A percentile compares a stretch with the other conserved stretches of the same genome.
Conservation (phyloP, 2,797 vertebrate genomes). For the Myripristis jacobus region DNA sequence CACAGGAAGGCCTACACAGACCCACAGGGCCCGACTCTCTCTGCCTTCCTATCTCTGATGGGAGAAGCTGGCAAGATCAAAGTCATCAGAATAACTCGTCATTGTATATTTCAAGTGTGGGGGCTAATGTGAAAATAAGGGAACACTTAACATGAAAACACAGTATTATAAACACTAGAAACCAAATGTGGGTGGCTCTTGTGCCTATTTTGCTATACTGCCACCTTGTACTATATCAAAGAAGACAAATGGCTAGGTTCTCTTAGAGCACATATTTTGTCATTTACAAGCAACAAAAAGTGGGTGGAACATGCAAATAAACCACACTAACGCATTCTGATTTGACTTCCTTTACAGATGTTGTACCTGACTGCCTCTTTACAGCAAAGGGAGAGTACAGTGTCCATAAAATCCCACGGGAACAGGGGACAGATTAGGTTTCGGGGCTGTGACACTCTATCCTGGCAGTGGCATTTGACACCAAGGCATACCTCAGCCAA, state of each 20-base stretch:
- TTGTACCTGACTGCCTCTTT: constrained; percentile 60
- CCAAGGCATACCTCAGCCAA: constrained; percentile 55
- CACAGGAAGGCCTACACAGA: constrained; percentile 64
- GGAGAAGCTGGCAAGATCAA: constrained; percentile 36
- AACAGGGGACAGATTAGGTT: constrained; percentile 65
- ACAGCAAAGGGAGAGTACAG: constrained; percentile 6
- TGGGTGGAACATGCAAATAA: constrained; percentile 56
- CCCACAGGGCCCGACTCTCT: constrained; percentile 62
- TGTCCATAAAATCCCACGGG: constrained; percentile 44
- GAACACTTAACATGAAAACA: constrained; percentile 13
- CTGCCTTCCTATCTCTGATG: constrained; percentile 20
- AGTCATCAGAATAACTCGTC: constrained; percentile 35
- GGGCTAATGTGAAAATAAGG: constrained; percentile 32
- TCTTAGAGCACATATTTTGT: too few relatives aligned
- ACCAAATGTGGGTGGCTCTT: neutral
- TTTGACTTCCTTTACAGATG: constrained; percentile 61
- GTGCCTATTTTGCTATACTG: neutral
- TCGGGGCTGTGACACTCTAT: constrained; percentile 66
- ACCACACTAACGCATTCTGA: constrained; percentile 52
- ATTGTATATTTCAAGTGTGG: constrained; percentile 14
- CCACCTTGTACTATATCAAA: neutral
- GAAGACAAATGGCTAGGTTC: neutral
- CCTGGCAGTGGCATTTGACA: constrained; percentile 64
- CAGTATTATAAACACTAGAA: neutral
- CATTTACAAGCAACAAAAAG: constrained; percentile 17